Evolutionary conservation across 2,113 vertebrate species (phyloP), one percentile per base, ranked within the genome.

Genomic region (Ammospiza nelsoni): DNA sequence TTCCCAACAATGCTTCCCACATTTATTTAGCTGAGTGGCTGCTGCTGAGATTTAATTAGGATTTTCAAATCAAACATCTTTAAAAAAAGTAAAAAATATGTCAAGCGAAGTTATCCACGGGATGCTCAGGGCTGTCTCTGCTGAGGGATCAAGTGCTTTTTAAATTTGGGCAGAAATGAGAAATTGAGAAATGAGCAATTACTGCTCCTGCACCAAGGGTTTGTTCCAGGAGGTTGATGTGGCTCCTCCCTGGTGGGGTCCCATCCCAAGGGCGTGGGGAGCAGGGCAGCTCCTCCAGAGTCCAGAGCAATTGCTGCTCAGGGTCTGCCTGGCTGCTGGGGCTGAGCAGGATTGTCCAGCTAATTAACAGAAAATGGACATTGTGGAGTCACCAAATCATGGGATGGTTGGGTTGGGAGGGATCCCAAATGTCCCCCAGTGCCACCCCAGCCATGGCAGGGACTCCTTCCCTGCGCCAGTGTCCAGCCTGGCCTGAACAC

Each of bases 11-110:
- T 43, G 78, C 54, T 20, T 46, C 87, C 91, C 89, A 84, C 27
- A 39, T 92, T 78, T 68, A 43, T 84, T 87, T 63, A 76, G 78
- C 87, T 84, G 54, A 62, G 72, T 77, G 77, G 76, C 85, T 62
- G 46, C 89, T 61, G 80, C 89, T 89, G 85, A 71, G 83, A 39
- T 94, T 95, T 83, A 94, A 95, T 96, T 93, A 58, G 68, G 37
- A n/a, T 71, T 89, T 91, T 65, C 90, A 90, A 88, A 83, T 89
- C 83, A 59, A 83, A 57, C 65, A 54, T 68, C 43, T 41, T 8
- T 2, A 52, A 52, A 52, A 31, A 33, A 57, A 35, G 13, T 23
- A 37, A 21, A 19, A 25, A n/a, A 10, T n/a, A 76, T 67, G 84
- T 41, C 83, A 71, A 51, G 66, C 2, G 0, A 23, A 41, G 81